These are phyloP conservation scores for Climacteris rufus DNA, from an alignment of 2,113 vertebrate genomes.

Conservation along the genomic window DNA sequence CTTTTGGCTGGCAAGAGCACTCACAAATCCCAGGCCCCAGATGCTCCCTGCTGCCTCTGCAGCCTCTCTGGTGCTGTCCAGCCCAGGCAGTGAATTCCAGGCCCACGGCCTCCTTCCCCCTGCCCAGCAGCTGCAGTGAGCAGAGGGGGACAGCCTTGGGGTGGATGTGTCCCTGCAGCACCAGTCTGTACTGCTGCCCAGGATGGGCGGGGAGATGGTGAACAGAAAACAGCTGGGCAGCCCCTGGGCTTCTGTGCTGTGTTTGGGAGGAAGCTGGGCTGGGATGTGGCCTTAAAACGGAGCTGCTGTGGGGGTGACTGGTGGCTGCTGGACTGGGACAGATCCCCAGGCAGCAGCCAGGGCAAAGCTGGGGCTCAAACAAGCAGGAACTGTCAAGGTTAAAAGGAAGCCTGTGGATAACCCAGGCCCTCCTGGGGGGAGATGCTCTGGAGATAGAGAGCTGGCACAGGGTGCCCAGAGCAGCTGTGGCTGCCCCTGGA, in stretches of 20 bases:
- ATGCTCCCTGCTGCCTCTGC: not conserved
- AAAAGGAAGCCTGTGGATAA: not conserved
- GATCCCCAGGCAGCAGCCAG: not conserved
- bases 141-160: not conserved
- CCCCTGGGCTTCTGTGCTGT: rapidly evolving
- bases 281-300: not conserved
- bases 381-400: not conserved
- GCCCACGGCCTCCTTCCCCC: not conserved
- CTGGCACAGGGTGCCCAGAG: not conserved
- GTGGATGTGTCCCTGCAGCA: not conserved
- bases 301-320: not conserved
- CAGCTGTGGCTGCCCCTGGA: not conserved
- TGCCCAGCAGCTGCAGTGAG: not conserved
- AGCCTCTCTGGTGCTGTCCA: not conserved
- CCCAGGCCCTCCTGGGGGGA: too few relatives aligned
- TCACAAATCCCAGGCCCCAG: rapidly evolving
- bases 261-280: not conserved
- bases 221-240: not conserved
- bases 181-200: not conserved
- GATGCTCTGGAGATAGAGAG: not conserved
- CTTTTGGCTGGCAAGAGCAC: rapidly evolving
- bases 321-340: not conserved
- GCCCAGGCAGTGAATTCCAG: too few relatives aligned
- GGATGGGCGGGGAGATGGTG: not conserved
- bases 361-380: not conserved